phyloP scores from a whole-genome alignment of 2,113 vertebrate genomes.

The Phyllostomus discolor region DNA sequence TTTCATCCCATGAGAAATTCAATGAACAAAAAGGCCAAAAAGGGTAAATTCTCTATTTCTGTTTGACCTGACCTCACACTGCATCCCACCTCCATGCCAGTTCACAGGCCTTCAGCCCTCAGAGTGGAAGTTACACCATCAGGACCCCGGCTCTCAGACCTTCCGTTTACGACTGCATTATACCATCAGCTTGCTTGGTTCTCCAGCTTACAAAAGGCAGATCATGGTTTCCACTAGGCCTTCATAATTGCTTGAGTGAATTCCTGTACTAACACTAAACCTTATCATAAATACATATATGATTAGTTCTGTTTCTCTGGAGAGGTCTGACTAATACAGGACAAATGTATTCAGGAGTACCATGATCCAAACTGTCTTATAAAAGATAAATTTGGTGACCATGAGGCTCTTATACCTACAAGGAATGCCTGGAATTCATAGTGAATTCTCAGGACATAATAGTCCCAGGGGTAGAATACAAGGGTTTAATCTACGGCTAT shows the following conservation, averaged over 20 bases:
- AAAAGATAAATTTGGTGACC: neutral
- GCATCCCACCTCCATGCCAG: neutral
- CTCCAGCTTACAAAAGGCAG: neutral
- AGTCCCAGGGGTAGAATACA: neutral
- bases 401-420: neutral
- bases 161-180: neutral
- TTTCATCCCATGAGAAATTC: neutral
- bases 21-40: neutral
- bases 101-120: neutral
- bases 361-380: neutral
- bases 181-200: too few relatives aligned
- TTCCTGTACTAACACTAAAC: neutral
- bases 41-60: neutral
- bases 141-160: neutral
- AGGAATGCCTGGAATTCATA: neutral
- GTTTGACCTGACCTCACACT: neutral
- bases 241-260: neutral
- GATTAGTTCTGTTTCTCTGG: neutral
- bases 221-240: neutral
- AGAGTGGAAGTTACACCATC: neutral
- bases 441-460: neutral
- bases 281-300: neutral
- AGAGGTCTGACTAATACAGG: neutral
- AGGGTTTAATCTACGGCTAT: neutral
- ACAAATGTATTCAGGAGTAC: neutral